phyloP scores from a whole-genome alignment of 2,888 invertebrate genomes.

The Ganaspis brasiliensis region DNA sequence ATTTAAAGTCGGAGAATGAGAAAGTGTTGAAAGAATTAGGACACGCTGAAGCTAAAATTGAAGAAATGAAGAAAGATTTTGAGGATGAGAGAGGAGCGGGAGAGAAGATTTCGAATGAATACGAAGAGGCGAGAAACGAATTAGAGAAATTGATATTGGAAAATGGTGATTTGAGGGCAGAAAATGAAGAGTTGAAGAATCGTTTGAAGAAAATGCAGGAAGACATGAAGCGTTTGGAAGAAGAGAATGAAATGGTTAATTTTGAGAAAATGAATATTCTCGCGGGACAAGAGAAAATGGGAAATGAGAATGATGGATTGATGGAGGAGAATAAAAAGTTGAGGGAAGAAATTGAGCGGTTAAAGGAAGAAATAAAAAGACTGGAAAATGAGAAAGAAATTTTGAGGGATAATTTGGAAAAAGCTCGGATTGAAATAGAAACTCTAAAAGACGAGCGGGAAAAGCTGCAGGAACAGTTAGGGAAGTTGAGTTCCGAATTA shows the following conservation, averaged over 20 bases:
- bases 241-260: neutral
- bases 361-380: slow-evolving; percentile 53
- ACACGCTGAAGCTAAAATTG: slow-evolving; percentile 55
- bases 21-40: slow-evolving; percentile 53
- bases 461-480: slow-evolving; percentile 9
- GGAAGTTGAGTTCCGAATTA: slow-evolving; percentile 37
- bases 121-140: slow-evolving; percentile 50
- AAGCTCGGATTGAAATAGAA: neutral
- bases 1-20: slow-evolving; percentile 52
- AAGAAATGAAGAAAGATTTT: slow-evolving; percentile 54
- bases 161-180: slow-evolving; percentile 46
- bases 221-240: slow-evolving; percentile 19
- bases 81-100: slow-evolving; percentile 32
- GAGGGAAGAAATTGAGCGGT: neutral
- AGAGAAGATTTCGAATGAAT: slow-evolving; percentile 8
- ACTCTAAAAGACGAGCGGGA: slow-evolving; percentile 6
- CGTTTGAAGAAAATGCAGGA: slow-evolving; percentile 44
- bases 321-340: neutral
- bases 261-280: slow-evolving; percentile 5
- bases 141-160: slow-evolving; percentile 55
- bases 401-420: slow-evolving; percentile 46
- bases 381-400: slow-evolving; percentile 55
- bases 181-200: slow-evolving; percentile 56
- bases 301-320: neutral
- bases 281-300: neutral